Evolutionary conservation across 2,113 vertebrate species (phyloP).

Genomic region (Notarius quadriscutis): DNA sequence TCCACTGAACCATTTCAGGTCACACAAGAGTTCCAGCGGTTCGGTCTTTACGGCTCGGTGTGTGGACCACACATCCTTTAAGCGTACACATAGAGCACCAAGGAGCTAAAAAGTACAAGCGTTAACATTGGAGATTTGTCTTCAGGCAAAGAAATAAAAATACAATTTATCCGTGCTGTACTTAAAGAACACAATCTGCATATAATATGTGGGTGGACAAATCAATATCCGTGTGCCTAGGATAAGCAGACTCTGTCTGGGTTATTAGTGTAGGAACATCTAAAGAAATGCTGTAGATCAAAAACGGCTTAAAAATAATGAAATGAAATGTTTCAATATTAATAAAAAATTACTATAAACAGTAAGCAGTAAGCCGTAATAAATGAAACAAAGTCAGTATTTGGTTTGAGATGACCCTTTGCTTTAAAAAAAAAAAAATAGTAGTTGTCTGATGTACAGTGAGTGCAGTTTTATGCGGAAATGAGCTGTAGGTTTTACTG

Average conservation of each 20-base stretch:
- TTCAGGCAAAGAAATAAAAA: background rate
- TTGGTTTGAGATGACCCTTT: too few species aligned
- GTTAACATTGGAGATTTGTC: background rate
- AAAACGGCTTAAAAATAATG: too few species aligned
- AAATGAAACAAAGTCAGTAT: too few species aligned
- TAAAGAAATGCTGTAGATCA: too few species aligned
- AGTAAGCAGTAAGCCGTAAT: too few species aligned
- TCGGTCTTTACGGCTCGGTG: conserved; percentile 21
- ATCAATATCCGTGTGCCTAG: background rate
- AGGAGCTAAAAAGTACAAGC: background rate
- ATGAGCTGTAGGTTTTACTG: too few species aligned
- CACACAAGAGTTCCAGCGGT: conserved; percentile 41
- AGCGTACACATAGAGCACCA: background rate
- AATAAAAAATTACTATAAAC: too few species aligned
- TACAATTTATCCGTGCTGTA: background rate
- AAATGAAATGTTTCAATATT: too few species aligned
- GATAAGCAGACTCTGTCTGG: background rate
- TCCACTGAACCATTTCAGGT: conserved; percentile 42
- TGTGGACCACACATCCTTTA: conserved; percentile 3
- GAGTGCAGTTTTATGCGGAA: too few species aligned
- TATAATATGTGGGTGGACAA: background rate
- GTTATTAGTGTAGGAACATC: background rate
- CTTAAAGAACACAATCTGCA: background rate
- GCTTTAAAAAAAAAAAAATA: too few species aligned
- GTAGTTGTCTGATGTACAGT: too few species aligned